Evolutionary conservation across 2,113 vertebrate species (phyloP).

Genomic region (Piaya cayana): DNA sequence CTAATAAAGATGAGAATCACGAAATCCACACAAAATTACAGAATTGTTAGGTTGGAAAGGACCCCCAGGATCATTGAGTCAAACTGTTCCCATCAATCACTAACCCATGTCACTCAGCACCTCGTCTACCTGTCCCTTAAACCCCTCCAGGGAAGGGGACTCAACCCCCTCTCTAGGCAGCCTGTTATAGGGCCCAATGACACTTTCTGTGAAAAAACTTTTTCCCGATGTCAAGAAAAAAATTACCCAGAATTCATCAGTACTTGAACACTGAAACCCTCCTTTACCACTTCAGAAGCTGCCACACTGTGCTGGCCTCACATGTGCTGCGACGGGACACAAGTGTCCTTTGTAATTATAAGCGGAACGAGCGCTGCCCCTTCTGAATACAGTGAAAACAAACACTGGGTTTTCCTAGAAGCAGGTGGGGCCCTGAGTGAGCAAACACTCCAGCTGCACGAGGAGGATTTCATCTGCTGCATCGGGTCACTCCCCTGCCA

Average conservation of each 20-base stretch:
- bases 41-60: too few relatives aligned
- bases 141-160: too few relatives aligned
- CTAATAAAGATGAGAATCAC: neutral
- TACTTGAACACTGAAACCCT: neutral
- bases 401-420: neutral
- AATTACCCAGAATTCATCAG: neutral
- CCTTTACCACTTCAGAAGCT: neutral
- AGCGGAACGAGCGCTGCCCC: accelerated
- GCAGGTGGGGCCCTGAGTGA: accelerated
- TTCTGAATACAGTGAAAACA: neutral
- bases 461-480: neutral
- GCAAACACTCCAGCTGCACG: accelerated
- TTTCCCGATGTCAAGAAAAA: too few relatives aligned
- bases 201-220: too few relatives aligned
- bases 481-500: neutral
- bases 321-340: neutral
- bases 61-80: too few relatives aligned
- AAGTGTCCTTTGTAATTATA: accelerated
- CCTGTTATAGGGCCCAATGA: too few relatives aligned
- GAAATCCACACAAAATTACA: too few relatives aligned
- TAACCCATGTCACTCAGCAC: too few relatives aligned
- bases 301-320: neutral
- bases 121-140: too few relatives aligned
- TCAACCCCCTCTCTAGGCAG: too few relatives aligned
- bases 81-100: too few relatives aligned